Percentiles rank a stretch among this genome's conserved stretches.
Evolutionary conservation across 2,797 vertebrate species (phyloP).

Genomic region (Ibycter americanus): DNA sequence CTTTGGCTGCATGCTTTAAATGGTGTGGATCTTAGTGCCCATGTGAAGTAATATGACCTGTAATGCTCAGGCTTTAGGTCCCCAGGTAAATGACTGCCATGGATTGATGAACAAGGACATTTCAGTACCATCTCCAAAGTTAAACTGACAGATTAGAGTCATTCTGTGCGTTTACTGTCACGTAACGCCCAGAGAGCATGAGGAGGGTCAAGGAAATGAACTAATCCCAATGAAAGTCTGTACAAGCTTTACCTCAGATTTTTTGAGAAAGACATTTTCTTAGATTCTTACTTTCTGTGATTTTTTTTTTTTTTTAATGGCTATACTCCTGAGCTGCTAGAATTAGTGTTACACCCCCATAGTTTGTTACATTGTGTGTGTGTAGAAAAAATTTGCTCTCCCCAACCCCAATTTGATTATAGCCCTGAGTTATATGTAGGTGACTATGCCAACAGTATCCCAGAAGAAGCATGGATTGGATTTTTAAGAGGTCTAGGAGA

Average conservation of each 20-base stretch:
- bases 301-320: neutral
- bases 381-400: neutral
- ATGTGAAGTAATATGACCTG: neutral
- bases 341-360: neutral
- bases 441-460: neutral
- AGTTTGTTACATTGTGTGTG: no score
- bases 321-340: neutral
- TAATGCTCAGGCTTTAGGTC: neutral
- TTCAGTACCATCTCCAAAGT: constrained; percentile 8
- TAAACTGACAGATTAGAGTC: constrained; percentile 32
- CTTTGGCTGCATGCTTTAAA: neutral
- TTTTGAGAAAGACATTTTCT: neutral
- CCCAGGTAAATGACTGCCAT: constrained; percentile 15
- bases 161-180: neutral
- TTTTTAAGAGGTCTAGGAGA: neutral
- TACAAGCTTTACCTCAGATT: neutral
- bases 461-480: neutral
- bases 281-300: neutral
- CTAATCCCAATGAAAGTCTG: neutral
- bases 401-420: neutral
- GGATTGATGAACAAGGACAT: constrained; percentile 23
- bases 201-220: neutral
- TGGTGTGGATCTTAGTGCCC: neutral
- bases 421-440: neutral
- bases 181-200: neutral